Base-by-base conservation (phyloP, 2,888 invertebrate species). In the Acronicta alni region DNA sequence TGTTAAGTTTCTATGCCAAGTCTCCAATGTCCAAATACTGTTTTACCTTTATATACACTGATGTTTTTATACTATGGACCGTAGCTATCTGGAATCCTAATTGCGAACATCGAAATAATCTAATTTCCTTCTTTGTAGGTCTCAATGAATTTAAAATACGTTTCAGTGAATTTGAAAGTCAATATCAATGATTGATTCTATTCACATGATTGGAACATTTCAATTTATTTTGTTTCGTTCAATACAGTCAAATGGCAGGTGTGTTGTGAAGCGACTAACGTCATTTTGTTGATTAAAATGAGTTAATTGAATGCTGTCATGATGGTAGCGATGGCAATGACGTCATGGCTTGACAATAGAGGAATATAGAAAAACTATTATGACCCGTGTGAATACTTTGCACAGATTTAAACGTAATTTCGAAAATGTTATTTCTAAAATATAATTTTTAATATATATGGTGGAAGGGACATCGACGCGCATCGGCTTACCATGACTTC, bases 251-350 rank as follows among this genome's bases (percentile, higher is more conserved):
- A 2, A 18, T 35, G 20, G 37, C 23, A 68, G 35, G 35, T 37
- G 37, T 16, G 9, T 23, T 39, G n/a, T 47, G 30, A 59, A 41
- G 44, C 37, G 68, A 26, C 42, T 14, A 60, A 43, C 35, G 42
- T 43, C 17, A 55, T 68, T 30, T 51, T 30, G 35, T 44, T 55
- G 45, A 47, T 44, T 66, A 17, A 7, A 62, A 55, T 62, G 16
- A 46, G 38, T 23, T 39, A 42, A 67, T 54, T 43, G 20, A 62
- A 51, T 51, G n/a, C n/a, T 51, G 16, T 0, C 23, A 26, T 44
- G 23, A 41, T 43, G 12, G 35, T 38, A 39, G 14, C 35, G 17
- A 17, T 43, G 49, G 7, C 18, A 32, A 14, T 53, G 20, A 38
- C 37, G 39, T 68, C 38, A 68, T 16, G 14, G 10, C 0, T 8